Evolutionary conservation across 2,888 invertebrate genomes (phyloP).

Genomic region (Ophioninae sp.): DNA sequence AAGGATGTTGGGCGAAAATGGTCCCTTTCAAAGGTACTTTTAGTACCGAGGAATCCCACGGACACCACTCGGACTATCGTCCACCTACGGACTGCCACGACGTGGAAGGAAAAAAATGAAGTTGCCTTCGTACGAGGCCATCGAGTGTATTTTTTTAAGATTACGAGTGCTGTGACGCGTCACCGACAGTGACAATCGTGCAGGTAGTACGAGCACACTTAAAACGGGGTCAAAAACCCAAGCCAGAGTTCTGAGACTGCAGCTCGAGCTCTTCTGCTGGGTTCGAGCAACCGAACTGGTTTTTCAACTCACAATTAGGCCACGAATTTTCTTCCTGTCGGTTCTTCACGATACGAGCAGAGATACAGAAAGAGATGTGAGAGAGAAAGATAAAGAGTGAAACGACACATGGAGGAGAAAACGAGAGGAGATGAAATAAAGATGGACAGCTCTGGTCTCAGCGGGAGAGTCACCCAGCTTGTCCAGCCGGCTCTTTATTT

Average conservation of each 20-base stretch:
- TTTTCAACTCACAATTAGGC: constrained; percentile 63
- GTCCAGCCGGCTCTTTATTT: constrained; percentile 78
- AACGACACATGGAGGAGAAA: constrained; percentile 39
- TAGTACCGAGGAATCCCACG: too few relatives aligned
- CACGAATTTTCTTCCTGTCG: constrained; percentile 64
- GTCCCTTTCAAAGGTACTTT: too few relatives aligned
- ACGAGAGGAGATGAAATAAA: constrained; percentile 69
- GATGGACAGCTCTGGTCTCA: constrained; percentile 64
- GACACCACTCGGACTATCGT: too few relatives aligned
- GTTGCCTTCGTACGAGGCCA: too few relatives aligned
- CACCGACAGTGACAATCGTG: constrained; percentile 46
- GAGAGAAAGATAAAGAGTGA: constrained; percentile 35
- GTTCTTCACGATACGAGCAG: constrained; percentile 52
- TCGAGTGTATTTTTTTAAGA: neutral
- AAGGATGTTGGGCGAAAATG: too few relatives aligned
- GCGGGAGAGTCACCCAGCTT: constrained; percentile 70
- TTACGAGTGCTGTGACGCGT: constrained; percentile 17
- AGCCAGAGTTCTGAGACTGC: constrained; percentile 25
- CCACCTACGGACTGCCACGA: too few relatives aligned
- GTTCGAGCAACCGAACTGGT: constrained; percentile 55
- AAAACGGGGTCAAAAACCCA: constrained; percentile 44
- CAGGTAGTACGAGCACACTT: constrained; percentile 12
- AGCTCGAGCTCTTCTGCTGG: constrained; percentile 30
- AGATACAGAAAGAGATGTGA: constrained; percentile 10
- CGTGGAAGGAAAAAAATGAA: too few relatives aligned